Base-by-base conservation (phyloP, 2,113 vertebrate genomes). In the Neolamprologus devosi region DNA sequence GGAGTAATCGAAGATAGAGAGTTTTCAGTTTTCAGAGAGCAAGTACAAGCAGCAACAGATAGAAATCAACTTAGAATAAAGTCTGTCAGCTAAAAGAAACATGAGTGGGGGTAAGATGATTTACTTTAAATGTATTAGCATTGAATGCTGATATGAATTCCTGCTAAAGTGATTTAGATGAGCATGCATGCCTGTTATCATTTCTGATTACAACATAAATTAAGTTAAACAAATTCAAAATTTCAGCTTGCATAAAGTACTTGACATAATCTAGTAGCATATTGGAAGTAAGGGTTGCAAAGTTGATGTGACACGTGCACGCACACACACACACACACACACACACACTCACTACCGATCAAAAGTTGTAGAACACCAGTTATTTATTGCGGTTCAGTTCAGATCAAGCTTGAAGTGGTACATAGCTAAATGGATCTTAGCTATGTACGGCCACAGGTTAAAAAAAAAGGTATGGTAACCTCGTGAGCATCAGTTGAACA, bases 51-150 rank as follows among this genome's bases (percentile, higher is more conserved):
- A 55, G 19, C 10, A 54, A 2, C 7, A 86, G 47, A 65, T 3
- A 81, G 6, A 79, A 10, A 81, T 79, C 45, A 73, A 5, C 19
- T 28, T 7, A 70, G 23, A 86, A 17, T 3, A 35, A 55, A 42
- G 19, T n/a, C n/a, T 60, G 5, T 2, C 19, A 13, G 7, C 51
- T 40, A 82, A 3, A 17, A 68, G 37, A 14, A 80, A 42, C 8
- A 92, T 88, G 87, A 9, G 8, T 2, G 13, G 33, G 9, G 93
- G 93, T 94, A 92, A 92, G 90, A 87, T 7, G 5, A 23, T 83
- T 68, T 8, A 7, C 23, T 83, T 75, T 57, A 57, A 16, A 55
- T 55, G 54, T 14, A 55, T 55, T 55, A 13, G 54, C 21, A 23
- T 13, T 55, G 21, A 55, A 55, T 4, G 21, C 54, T 55, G 54